These are phyloP conservation scores for Artibeus jamaicensis DNA, from an alignment of 2,797 vertebrate genomes.

Conservation along the genomic window DNA sequence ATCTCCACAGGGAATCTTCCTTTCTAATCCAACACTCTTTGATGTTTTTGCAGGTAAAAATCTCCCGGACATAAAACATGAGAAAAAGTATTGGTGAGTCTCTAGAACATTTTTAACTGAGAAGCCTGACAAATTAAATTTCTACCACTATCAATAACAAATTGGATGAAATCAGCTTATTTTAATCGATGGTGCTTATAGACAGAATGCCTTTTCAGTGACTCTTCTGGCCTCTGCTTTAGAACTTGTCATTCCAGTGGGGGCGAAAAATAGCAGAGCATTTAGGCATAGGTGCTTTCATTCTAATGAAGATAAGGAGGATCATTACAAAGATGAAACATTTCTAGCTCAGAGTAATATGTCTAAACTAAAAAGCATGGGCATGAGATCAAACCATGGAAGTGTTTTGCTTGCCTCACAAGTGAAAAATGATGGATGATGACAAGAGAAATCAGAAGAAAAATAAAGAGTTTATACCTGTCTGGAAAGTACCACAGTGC, in stretches of 20 bases:
- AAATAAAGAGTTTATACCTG: background rate
- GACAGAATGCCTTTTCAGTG: background rate
- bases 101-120: background rate
- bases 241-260: background rate
- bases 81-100: background rate
- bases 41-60: background rate
- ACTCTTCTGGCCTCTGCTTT: background rate
- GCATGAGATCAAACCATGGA: background rate
- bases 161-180: background rate
- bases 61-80: background rate
- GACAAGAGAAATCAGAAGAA: background rate
- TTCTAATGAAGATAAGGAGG: background rate
- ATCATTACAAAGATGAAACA: conserved; percentile 48
- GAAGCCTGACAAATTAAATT: conserved; percentile 27
- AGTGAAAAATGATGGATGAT: conserved; percentile 38
- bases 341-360: background rate
- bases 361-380: background rate
- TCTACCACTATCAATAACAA: background rate
- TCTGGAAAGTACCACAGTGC: background rate
- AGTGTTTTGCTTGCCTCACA: background rate
- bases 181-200: background rate
- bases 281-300: background rate
- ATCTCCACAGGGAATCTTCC: background rate
- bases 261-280: background rate
- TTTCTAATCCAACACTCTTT: conserved; percentile 4